These are phyloP conservation scores for Pseudomugil tenellus DNA, from an alignment of 2,797 vertebrate genomes.

Conservation along the genomic window DNA sequence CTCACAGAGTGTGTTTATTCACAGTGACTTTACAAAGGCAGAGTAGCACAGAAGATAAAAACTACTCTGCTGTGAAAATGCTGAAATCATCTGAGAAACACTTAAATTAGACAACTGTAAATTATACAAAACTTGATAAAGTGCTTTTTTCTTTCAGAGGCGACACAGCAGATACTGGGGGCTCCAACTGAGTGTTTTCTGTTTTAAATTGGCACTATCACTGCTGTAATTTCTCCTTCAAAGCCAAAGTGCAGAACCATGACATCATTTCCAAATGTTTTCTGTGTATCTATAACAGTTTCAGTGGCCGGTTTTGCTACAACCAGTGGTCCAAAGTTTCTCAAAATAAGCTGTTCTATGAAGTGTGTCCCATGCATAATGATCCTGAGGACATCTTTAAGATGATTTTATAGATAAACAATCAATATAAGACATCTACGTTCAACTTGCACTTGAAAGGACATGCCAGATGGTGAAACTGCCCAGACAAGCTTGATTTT, in stretches of 20 bases:
- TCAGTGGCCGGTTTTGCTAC: constrained; percentile 53
- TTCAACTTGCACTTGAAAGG: constrained; percentile 64
- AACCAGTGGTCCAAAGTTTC: constrained; percentile 32
- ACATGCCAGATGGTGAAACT: constrained; percentile 55
- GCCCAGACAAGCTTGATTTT: constrained; percentile 52
- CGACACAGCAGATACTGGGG: constrained; percentile 8
- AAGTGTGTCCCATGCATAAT: constrained; percentile 43
- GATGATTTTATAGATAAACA: constrained; percentile 62
- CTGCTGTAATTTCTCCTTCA: constrained; percentile 56
- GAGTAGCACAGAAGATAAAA: neutral
- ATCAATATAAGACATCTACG: constrained; percentile 66
- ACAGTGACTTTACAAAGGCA: constrained; percentile 2
- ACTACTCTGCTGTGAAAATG: constrained; percentile 13
- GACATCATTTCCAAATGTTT: constrained; percentile 62
- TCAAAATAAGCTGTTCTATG: constrained; percentile 44
- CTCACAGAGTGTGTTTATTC: neutral
- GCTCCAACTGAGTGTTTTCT: constrained; percentile 35
- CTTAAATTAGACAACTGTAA: constrained; percentile 31
- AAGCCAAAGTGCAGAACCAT: constrained; percentile 42
- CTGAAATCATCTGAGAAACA: constrained; percentile 8
- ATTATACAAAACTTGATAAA: constrained; percentile 8
- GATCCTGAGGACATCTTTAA: constrained; percentile 45
- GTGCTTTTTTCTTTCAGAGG: constrained; percentile 8
- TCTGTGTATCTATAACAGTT: constrained; percentile 52
- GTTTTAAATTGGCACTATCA: constrained; percentile 35